A percentile compares a stretch with the other conserved stretches of the same genome.
These are phyloP conservation scores for Nothoprocta perdicaria DNA, from an alignment of 2,113 vertebrate genomes.

Conservation along the genomic window DNA sequence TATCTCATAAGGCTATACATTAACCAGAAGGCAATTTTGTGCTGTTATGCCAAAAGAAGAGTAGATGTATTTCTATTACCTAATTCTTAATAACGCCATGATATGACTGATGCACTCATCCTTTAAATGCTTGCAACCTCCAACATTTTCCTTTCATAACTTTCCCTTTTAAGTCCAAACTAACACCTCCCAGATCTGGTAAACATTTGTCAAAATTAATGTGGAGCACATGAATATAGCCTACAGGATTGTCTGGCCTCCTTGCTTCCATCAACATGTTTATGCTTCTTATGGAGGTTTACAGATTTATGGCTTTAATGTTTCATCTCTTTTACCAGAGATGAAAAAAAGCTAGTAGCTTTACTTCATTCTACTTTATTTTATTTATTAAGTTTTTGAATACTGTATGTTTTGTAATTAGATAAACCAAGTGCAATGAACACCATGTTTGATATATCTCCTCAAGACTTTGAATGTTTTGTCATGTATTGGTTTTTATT, in stretches of 20 bases:
- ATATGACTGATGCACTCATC: not conserved
- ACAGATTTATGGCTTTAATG: not conserved
- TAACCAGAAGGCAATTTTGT: not conserved
- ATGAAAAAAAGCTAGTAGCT: not conserved
- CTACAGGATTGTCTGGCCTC: not conserved
- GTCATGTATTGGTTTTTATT: not conserved
- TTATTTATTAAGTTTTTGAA: not conserved
- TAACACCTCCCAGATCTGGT: rapidly evolving
- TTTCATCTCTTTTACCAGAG: not conserved
- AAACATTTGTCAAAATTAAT: not conserved
- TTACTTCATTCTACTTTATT: not conserved
- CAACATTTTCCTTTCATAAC: not conserved
- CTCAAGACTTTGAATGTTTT: not conserved
- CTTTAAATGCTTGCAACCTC: not conserved
- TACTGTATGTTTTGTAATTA: not conserved
- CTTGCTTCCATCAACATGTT: not conserved
- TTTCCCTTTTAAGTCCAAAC: not conserved
- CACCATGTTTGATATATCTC: not conserved
- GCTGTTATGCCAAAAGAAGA: not conserved
- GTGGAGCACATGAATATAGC: not conserved
- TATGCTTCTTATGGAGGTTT: not conserved
- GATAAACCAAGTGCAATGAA: not conserved
- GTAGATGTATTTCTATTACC: not conserved
- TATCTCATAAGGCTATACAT: not conserved
- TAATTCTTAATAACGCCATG: not conserved